phyloP scores from a whole-genome alignment of 2,888 invertebrate genomes.

The Xylocampa areola region DNA sequence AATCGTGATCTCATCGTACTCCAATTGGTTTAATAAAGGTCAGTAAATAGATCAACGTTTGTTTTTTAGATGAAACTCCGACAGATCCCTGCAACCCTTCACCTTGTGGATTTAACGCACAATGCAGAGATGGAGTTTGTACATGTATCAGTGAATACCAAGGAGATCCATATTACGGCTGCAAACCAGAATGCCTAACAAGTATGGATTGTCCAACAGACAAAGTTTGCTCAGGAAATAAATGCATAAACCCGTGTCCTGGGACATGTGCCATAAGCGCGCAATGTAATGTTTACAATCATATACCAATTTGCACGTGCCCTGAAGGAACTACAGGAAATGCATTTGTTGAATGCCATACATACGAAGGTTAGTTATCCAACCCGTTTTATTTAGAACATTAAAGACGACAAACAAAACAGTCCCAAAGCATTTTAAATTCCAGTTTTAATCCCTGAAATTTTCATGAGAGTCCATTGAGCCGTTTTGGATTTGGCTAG shows the following conservation, averaged over 20 bases:
- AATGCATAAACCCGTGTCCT: constrained; percentile 93
- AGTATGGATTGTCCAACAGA: constrained; percentile 92
- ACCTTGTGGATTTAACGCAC: constrained; percentile 92
- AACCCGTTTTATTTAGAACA: constrained; percentile 7
- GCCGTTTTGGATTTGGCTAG: too few relatives aligned
- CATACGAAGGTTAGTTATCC: constrained; percentile 85
- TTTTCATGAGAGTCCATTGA: too few relatives aligned
- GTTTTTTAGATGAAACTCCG: constrained; percentile 77
- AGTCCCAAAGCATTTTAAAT: too few relatives aligned
- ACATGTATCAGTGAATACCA: constrained; percentile 92
- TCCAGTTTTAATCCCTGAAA: too few relatives aligned
- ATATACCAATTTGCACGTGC: constrained; percentile 92
- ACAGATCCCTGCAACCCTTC: constrained; percentile 93
- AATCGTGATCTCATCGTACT: too few relatives aligned
- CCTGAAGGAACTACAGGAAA: constrained; percentile 91
- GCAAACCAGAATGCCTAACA: constrained; percentile 94
- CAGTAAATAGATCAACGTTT: neutral
- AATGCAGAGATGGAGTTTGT: constrained; percentile 91
- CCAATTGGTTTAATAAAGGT: too few relatives aligned
- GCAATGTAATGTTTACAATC: constrained; percentile 90
- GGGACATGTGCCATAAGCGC: constrained; percentile 92
- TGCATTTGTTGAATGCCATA: constrained; percentile 92
- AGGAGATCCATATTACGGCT: constrained; percentile 93
- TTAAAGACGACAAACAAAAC: too few relatives aligned
- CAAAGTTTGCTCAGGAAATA: constrained; percentile 93